Conservation (phyloP, 2,797 vertebrate genomes). For the Microctenopoma lineatum region DNA sequence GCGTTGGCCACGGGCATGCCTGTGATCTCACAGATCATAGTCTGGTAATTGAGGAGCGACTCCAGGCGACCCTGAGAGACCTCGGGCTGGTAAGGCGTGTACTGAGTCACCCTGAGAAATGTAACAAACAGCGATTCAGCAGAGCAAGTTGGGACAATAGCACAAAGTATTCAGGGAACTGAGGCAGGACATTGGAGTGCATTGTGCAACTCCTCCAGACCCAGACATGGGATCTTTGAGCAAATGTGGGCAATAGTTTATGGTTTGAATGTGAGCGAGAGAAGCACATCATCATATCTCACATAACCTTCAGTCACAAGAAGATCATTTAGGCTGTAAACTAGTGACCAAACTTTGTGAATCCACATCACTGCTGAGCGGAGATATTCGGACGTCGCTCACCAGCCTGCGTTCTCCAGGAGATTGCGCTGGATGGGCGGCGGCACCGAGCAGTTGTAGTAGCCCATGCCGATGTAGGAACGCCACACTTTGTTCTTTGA, state of each 20-base stretch:
- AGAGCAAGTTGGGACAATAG: slow-evolving; percentile 35
- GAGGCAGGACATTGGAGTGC: slow-evolving; percentile 33
- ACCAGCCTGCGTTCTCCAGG: slow-evolving; percentile 98
- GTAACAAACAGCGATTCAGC: slow-evolving; percentile 26
- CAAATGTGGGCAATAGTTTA: slow-evolving; percentile 11
- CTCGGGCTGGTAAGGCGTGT: slow-evolving; percentile 98
- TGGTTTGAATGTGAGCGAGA: slow-evolving; percentile 26
- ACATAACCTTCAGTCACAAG: slow-evolving; percentile 46
- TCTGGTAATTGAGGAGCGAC: slow-evolving; percentile 97
- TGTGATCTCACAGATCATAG: slow-evolving; percentile 97
- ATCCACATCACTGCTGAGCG: neutral
- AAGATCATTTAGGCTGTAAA: slow-evolving; percentile 22
- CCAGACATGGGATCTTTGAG: neutral
- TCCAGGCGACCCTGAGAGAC: slow-evolving; percentile 97
- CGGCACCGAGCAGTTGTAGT: slow-evolving; percentile 96
- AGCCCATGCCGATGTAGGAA: slow-evolving; percentile 98
- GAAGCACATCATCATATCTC: slow-evolving; percentile 22
- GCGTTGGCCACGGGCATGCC: slow-evolving; percentile 94
- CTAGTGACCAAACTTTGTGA: slow-evolving; percentile 22
- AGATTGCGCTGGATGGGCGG: slow-evolving; percentile 93
- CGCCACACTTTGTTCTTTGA: slow-evolving; percentile 94
- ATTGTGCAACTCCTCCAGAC: slow-evolving; percentile 24
- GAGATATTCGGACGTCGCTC: slow-evolving; percentile 45
- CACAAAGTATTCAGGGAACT: slow-evolving; percentile 34
- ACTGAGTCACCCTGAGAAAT: slow-evolving; percentile 93